phyloP scores from a whole-genome alignment of 2,113 vertebrate species.

The Aegotheles bennettii region DNA sequence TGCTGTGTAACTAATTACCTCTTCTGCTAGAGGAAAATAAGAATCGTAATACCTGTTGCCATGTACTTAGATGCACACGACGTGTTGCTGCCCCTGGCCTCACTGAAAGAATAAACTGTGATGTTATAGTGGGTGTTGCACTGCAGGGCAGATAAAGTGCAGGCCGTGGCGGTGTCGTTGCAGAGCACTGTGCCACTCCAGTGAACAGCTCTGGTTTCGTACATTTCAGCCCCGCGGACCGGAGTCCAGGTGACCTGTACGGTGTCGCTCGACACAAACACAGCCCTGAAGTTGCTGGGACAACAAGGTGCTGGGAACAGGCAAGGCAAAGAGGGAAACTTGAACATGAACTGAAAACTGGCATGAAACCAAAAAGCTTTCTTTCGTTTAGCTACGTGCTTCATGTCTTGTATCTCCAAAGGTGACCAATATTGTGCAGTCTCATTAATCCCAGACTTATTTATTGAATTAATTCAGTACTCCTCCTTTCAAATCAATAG shows the following conservation, averaged over 20 bases:
- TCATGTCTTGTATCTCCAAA: neutral
- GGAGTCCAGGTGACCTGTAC: slow-evolving; percentile 82
- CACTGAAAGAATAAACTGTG: slow-evolving; percentile 83
- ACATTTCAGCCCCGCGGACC: slow-evolving; percentile 85
- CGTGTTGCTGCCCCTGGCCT: slow-evolving; percentile 78
- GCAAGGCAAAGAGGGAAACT: neutral
- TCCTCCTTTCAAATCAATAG: neutral
- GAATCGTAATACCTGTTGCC: slow-evolving; percentile 75
- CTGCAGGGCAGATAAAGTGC: slow-evolving; percentile 80
- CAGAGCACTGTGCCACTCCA: slow-evolving; percentile 67
- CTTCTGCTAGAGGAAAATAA: neutral
- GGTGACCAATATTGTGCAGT: neutral
- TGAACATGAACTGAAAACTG: neutral
- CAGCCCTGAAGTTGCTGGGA: slow-evolving; percentile 73
- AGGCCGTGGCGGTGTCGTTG: slow-evolving; percentile 79
- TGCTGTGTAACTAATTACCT: neutral
- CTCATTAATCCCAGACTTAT: neutral
- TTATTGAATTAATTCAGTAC: neutral
- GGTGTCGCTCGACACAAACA: slow-evolving; percentile 80
- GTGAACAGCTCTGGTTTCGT: slow-evolving; percentile 77
- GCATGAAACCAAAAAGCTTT: neutral
- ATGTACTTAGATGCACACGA: slow-evolving; percentile 71
- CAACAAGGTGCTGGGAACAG: slow-evolving; percentile 86
- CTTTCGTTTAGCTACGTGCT: fast-evolving
- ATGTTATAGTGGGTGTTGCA: slow-evolving; percentile 82